These are phyloP conservation scores for Microchirus variegatus DNA, from an alignment of 2,797 vertebrate species.

Conservation along the genomic window DNA sequence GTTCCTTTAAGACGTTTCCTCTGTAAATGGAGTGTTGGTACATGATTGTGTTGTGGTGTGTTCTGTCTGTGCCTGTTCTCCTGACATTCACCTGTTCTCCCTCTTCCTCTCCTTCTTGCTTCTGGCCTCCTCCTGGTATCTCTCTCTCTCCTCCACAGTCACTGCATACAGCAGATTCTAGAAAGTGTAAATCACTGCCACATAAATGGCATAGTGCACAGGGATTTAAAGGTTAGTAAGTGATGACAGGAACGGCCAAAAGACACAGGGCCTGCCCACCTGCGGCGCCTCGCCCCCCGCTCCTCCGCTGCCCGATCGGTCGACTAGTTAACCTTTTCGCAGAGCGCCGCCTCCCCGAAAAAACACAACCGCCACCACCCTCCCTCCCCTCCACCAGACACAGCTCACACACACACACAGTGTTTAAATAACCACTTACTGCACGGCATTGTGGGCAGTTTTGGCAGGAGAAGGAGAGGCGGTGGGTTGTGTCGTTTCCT, in stretches of 20 bases:
- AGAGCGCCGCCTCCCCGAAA: slow-evolving; percentile 15
- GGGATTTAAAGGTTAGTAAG: slow-evolving; percentile 98
- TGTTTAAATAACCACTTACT: neutral
- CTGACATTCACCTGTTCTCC: slow-evolving; percentile 58
- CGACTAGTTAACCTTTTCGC: slow-evolving; percentile 48
- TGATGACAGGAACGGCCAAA: slow-evolving; percentile 20
- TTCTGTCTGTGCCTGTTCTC: slow-evolving; percentile 38
- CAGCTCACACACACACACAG: slow-evolving; percentile 1
- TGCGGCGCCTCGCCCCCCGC: slow-evolving; percentile 47
- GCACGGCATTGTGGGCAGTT: slow-evolving; percentile 28
- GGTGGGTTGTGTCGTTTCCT: slow-evolving; percentile 16
- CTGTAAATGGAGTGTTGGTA: slow-evolving; percentile 16
- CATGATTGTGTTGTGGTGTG: slow-evolving; percentile 27
- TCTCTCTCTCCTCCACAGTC: slow-evolving; percentile 83
- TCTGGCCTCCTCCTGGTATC: slow-evolving; percentile 42
- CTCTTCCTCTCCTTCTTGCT: slow-evolving; percentile 59
- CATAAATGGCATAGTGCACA: slow-evolving; percentile 97
- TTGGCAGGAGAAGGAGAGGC: slow-evolving; percentile 40
- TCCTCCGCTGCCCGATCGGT: slow-evolving; percentile 50
- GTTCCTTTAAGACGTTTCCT: slow-evolving; percentile 10
- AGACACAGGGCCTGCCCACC: slow-evolving; percentile 32
- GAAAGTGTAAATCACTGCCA: slow-evolving; percentile 99
- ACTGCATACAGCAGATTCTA: slow-evolving; percentile 99
- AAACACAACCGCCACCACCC: neutral
- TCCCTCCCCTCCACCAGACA: slow-evolving; percentile 28